Base-by-base conservation (phyloP, 2,113 vertebrate species). In the Nicator chloris region DNA sequence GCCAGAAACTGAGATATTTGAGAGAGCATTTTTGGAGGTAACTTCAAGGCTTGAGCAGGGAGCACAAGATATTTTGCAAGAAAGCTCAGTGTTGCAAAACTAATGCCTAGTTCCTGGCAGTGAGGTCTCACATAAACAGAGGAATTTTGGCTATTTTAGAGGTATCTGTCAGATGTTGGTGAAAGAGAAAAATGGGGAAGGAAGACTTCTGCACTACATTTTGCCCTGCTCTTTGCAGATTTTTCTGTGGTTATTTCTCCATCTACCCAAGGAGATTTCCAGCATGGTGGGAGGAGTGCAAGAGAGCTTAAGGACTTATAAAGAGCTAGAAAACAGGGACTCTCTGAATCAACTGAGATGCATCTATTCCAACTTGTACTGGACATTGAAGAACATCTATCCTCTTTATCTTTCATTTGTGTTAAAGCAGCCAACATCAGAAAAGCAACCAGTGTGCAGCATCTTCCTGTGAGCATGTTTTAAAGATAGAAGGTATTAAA, bases 161-260 rank as follows among this genome's bases (percentile, higher is more conserved):
- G 50, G 57, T 42, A 88, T 28, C 61, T n/a, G 35, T 57, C 64
- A 65, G 66, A 59, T 69, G 26, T 35, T 61, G 59, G 53, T 86
- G 79, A 90, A 93, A 90, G 75, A 61, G 2, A 80, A 94, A 86
- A 93, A 82, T 27, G 45, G 70, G 90, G 65, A 96, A 94, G 90
- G 51, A 82, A 49, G 59, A 64, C 10, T 60, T 82, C 37, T 60
- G 53, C 24, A 37, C 37, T 61, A 15, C 8, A 31, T 37, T 53
- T 92, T 57, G 5, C 24, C 40, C 39, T 68, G 51, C 42, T 88
- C 30, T 70, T 78, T 59, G 72, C 60, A 92, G 68, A 53, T 66
- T 78, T 71, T 78, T 75, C 49, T 16, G 40, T 75, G n/a, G 15
- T 71, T 63, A 35, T 39, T 49, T 76, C 49, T 30, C 49, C 35